These are phyloP conservation scores for Seira sanloemensis DNA, from an alignment of 2,888 invertebrate species.

Conservation along the genomic window DNA sequence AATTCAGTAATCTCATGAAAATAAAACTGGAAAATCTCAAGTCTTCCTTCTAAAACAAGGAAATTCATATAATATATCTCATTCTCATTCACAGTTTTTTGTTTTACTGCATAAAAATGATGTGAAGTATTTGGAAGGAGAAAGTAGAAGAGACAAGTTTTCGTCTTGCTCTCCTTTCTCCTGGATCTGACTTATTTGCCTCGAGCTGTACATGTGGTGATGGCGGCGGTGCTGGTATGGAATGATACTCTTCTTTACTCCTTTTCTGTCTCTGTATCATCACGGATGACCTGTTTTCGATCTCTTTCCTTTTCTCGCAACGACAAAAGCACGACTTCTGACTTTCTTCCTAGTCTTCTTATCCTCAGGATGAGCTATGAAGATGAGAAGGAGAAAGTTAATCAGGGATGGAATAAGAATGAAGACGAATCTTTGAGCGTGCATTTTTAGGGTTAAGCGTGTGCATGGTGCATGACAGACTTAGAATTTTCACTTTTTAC, in stretches of 20 bases:
- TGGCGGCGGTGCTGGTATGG: neutral
- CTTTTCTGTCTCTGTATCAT: slow-evolving; percentile 11
- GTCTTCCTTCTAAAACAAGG: no score
- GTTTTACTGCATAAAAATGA: neutral
- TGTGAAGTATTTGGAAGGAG: neutral
- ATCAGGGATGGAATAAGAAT: slow-evolving; percentile 34
- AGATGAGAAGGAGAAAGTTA: slow-evolving; percentile 20
- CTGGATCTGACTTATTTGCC: slow-evolving; percentile 19
- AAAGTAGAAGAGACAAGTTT: neutral
- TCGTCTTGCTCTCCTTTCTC: neutral
- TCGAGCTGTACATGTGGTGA: slow-evolving; percentile 13
- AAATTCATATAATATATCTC: neutral
- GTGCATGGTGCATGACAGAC: no score
- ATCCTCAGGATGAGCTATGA: neutral
- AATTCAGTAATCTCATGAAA: no score
- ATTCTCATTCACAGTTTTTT: neutral
- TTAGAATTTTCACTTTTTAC: no score
- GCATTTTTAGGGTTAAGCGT: no score
- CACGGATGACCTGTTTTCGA: slow-evolving; percentile 51
- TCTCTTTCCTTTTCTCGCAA: slow-evolving; percentile 10
- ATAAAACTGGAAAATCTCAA: no score
- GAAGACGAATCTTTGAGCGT: neutral
- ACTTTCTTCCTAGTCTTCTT: neutral
- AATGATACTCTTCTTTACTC: neutral
- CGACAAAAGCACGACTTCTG: neutral